Conservation (phyloP, 2,888 invertebrate genomes). For the Harmothoe impar region DNA sequence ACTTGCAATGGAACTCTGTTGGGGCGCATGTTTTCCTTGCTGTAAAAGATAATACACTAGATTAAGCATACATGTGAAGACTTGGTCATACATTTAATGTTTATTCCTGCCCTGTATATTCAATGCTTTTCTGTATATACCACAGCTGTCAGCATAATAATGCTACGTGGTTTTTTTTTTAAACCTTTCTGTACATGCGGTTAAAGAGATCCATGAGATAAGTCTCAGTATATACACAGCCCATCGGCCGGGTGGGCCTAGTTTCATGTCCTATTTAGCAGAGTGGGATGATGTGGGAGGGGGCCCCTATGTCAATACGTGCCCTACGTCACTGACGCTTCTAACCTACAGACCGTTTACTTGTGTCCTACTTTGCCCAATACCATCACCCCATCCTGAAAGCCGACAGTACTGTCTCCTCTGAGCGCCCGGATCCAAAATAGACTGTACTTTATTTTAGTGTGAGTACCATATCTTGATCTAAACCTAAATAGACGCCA, state of each 20-base stretch:
- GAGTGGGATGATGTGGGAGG: not conserved
- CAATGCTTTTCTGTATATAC: not conserved
- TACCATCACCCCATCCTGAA: slow-evolving; percentile 1
- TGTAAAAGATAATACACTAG: not conserved
- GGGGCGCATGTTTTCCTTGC: slow-evolving; percentile 87
- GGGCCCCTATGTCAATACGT: no score
- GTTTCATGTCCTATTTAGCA: not conserved
- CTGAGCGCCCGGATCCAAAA: no score
- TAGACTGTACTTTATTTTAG: no score
- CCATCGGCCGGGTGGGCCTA: not conserved
- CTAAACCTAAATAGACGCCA: no score
- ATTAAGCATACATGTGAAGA: not conserved
- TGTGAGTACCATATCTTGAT: no score
- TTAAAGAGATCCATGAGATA: not conserved
- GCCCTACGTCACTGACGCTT: no score
- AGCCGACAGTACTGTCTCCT: no score
- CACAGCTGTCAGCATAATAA: no score
- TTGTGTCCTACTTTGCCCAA: slow-evolving; percentile 22
- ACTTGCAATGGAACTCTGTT: slow-evolving; percentile 93
- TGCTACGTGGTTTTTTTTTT: no score
- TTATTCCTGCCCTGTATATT: not conserved
- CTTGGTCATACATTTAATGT: not conserved
- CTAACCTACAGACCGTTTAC: not conserved
- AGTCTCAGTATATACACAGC: not conserved
- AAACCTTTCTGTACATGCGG: not conserved